A percentile compares a stretch with the other conserved stretches of the same genome.
phyloP scores from a whole-genome alignment of 2,113 vertebrate genomes.

The Prunella himalayana region DNA sequence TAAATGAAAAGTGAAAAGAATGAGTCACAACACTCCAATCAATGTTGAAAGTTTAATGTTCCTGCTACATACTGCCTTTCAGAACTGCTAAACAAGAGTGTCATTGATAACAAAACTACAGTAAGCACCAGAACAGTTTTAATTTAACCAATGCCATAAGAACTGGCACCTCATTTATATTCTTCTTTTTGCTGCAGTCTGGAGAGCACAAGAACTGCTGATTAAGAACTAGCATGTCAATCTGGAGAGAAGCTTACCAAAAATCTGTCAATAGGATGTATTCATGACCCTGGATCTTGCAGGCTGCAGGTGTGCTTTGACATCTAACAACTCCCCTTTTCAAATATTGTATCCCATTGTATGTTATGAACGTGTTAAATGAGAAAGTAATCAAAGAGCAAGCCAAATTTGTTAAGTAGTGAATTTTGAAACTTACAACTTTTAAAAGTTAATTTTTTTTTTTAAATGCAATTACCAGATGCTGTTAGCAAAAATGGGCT shows the following conservation, averaged over 20 bases:
- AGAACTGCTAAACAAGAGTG: conserved; percentile 1
- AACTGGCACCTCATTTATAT: not conserved
- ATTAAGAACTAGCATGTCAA: not conserved
- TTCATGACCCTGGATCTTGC: not conserved
- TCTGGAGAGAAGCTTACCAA: not conserved
- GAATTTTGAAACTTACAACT: not conserved
- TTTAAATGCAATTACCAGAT: not conserved
- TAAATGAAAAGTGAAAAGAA: conserved; percentile 2
- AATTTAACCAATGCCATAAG: not conserved
- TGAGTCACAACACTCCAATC: conserved; percentile 6
- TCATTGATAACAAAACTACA: not conserved
- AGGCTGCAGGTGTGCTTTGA: conserved; percentile 19
- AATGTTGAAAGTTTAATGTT: conserved; percentile 28
- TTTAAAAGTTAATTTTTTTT: not conserved
- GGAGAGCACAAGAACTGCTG: not conserved
- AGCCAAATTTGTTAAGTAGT: not conserved
- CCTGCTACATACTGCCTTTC: conserved; percentile 43
- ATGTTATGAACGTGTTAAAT: not conserved
- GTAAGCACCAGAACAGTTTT: conserved; percentile 23
- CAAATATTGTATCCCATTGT: not conserved
- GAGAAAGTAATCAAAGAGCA: not conserved
- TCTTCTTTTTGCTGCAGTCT: not conserved
- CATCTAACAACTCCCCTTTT: not conserved
- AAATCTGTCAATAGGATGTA: not conserved
- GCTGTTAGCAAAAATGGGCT: not conserved